Evolutionary conservation across 2,113 vertebrate genomes (phyloP), one percentile per base, ranked within the genome.

Genomic region (Limnothrissa miodon): DNA sequence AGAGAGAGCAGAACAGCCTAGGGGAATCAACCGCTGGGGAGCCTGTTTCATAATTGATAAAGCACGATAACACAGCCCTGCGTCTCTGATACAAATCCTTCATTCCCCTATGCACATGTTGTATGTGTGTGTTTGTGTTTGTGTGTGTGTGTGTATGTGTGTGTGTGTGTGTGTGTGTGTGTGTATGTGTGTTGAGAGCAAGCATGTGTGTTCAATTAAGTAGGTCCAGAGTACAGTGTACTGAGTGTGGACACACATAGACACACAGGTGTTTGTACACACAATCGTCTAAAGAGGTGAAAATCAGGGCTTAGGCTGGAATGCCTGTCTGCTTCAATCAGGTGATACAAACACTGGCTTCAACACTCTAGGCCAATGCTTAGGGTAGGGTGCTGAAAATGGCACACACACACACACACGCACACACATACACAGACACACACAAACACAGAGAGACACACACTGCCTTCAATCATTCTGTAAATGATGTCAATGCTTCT

Each of bases 31-130:
- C 44, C 39, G 11, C 33, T 74, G 66, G 66, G 13, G 29, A 82
- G 81, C 85, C 56, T 15, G 79, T 45, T 87, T 88, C 80, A 83
- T 85, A 84, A 89, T 78, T 83, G 87, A 82, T 85, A 13, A 84
- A 23, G 83, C 84, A 86, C 1, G 36, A 29, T 15, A 44, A 80
- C 82, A 46, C 48, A 33, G 39, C 83, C 44, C 39, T n/a, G 21
- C n/a, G 80, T 42, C 53, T 81, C 39, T 33, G 36, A 33, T 74
- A 21, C 23, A 44, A 81, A 81, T 56, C 80, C 51, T 29, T 74
- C 66, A 74, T 5, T 74, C 66, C 15, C 66, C 3, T 4, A 74
- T 74, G 29, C 15, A 74, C 66, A 74, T 15, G 11, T 10, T 36
- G 66, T 74, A 33, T 74, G 66, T 70, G 62, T n/a, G 46, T 85